Percentiles rank a stretch among this genome's conserved stretches.
Conservation (phyloP, 2,888 invertebrate genomes). For the Stratiomys singularior region DNA sequence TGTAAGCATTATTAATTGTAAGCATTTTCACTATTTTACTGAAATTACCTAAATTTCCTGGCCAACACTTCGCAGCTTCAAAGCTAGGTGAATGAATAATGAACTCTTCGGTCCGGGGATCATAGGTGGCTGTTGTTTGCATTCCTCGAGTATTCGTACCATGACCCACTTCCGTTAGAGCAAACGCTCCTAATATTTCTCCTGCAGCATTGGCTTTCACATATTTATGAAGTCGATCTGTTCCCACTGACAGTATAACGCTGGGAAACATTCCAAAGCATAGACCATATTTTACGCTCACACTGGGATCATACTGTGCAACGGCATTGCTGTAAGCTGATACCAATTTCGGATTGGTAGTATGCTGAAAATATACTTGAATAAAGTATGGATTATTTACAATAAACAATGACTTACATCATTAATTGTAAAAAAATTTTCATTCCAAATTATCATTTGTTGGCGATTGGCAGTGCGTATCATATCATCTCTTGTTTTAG, state of each 20-base stretch:
- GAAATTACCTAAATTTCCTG: conserved; percentile 74
- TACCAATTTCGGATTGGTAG: conserved; percentile 66
- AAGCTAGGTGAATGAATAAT: conserved; percentile 79
- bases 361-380: conserved; percentile 40
- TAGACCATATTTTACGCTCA: conserved; percentile 74
- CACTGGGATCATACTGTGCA: conserved; percentile 71
- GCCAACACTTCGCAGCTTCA: conserved; percentile 87
- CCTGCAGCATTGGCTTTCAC: conserved; percentile 62
- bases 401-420: conserved; percentile 52
- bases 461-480: conserved; percentile 70
- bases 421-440: conserved; percentile 69
- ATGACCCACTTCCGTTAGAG: conserved; percentile 89
- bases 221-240: conserved; percentile 71
- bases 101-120: conserved; percentile 76
- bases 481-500: conserved; percentile 69
- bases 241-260: conserved; percentile 73
- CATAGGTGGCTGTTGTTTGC: conserved; percentile 86
- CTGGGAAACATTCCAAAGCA: conserved; percentile 76
- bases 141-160: conserved; percentile 91
- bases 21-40: not conserved
- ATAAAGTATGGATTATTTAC: not conserved
- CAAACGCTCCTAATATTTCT: conserved; percentile 78
- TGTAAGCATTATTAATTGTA: not conserved
- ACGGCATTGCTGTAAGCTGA: conserved; percentile 68
- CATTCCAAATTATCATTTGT: conserved; percentile 73